Base-by-base conservation (phyloP, 2,888 invertebrate genomes). In the Catocala nupta region DNA sequence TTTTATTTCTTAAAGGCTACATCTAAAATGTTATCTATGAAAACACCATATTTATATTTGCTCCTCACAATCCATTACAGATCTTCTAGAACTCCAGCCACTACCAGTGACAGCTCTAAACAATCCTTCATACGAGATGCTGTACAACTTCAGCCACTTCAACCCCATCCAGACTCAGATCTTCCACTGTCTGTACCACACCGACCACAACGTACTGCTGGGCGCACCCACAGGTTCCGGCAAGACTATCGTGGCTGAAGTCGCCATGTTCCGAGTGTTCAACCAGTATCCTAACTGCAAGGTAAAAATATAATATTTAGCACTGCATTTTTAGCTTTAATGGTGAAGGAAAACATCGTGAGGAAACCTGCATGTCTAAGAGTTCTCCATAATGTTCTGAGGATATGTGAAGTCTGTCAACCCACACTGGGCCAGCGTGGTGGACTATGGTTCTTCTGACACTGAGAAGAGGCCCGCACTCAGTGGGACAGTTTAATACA, bases 91-190 rank as follows among this genome's bases (percentile, higher is more conserved):
- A 81, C 94, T 99, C 13, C 97, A 97, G 70, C 99, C 99, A 0
- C 89, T 99, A 25, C 97, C 99, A 1, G 95, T 98, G 39, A 95
- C 96, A 33, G 98, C 97, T 0, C 92, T 99, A 12, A 96, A 97
- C 76, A 96, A 99, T 81, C 92, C 96, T 0, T 87, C 95, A 0
- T 98, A 96, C 81, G 97, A 99, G 86, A 94, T 95, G 55, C 94
- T 99, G 4, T 99, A 99, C 93, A 95, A 95, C 67, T 99, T 99
- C 89, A 96, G 96, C 0, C 99, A 99, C 88, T 99, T 99, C 94
- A 99, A 99, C 93, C 99, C 99, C 0, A 98, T 99, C 73, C 99
- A 99, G 92, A 99, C 99, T 0, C 99, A 99, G 94, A 97, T 99
- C 70, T 99, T 99, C 89, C 98, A 99, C 89, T 97, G 98, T 52